phyloP scores from a whole-genome alignment of 2,888 invertebrate genomes.

The Morpho helenor region DNA sequence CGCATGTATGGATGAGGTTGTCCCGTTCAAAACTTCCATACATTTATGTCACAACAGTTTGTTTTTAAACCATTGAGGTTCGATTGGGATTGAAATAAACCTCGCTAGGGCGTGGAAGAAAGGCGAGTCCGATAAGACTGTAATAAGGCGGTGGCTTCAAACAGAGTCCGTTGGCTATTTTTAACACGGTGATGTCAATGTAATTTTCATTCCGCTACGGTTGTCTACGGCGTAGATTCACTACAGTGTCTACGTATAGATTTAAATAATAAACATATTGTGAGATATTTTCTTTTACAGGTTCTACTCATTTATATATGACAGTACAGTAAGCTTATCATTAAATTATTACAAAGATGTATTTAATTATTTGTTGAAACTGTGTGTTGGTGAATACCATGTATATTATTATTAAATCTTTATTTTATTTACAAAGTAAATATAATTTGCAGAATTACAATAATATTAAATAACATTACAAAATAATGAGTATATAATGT shows the following conservation, averaged over 20 bases:
- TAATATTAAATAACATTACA: too few relatives aligned
- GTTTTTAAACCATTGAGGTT: slow-evolving; percentile 23
- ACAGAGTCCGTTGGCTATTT: slow-evolving; percentile 26
- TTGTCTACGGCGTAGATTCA: slow-evolving; percentile 44
- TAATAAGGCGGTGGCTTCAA: slow-evolving; percentile 4
- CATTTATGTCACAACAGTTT: slow-evolving; percentile 37
- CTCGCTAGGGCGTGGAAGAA: background rate
- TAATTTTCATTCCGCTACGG: slow-evolving; percentile 35
- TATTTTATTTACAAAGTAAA: too few relatives aligned
- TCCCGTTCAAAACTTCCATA: slow-evolving; percentile 60
- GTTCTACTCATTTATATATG: too few relatives aligned
- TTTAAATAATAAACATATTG: slow-evolving; percentile 14
- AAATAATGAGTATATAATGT: too few relatives aligned
- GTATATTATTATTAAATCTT: too few relatives aligned
- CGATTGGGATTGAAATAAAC: slow-evolving; percentile 2
- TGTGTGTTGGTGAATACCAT: too few relatives aligned
- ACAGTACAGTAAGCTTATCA: too few relatives aligned
- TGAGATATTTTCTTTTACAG: background rate
- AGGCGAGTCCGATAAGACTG: background rate
- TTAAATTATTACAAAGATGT: too few relatives aligned
- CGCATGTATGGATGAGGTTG: slow-evolving; percentile 65
- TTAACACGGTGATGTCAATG: slow-evolving; percentile 24
- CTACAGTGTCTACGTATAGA: slow-evolving; percentile 23
- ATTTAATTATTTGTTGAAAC: too few relatives aligned
- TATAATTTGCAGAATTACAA: too few relatives aligned